Evolutionary conservation across 2,888 invertebrate species (phyloP), one percentile per base, ranked within the genome.

Genomic region (Tenthredo amoena): DNA sequence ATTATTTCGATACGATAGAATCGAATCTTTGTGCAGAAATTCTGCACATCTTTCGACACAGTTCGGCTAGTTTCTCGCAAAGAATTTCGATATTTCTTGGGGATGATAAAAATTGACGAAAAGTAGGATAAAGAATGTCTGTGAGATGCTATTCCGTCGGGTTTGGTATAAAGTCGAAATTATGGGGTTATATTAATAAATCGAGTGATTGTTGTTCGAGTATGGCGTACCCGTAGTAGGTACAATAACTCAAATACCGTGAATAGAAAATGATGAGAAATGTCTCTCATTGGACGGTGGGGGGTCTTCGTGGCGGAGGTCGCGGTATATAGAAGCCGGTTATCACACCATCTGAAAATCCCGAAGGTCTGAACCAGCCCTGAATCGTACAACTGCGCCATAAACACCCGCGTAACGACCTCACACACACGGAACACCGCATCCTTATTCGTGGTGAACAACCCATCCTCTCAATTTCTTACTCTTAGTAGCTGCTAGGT

Each of bases 241-340:
- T 89, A 90, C 89, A 89, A 92, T 93, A 92, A 93, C 90, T 93
- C 92, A 92, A 91, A 90, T 90, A 88, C 89, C 86, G 88, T 92
- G 92, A 93, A 93, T 93, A 91, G 92, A 91, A 92, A 93, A 93
- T 93, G 92, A 92, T 93, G 92, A 93, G 92, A 93, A 93, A 92
- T 92, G 92, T 92, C 92, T 92, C 92, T 92, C 92, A 92, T 91
- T 92, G 92, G 92, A 91, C 92, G 90, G 89, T 92, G 92, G 92
- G 92, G 92, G 92, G 92, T 92, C 92, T 88, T 12, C 71, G 82
- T 71, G 88, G 86, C 87, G 86, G 87, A 88, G 89, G 77, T 55
- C 77, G 77, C n/a, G n/a, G 55, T 50, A 50, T 55, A 77, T 55
- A 77, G 86, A 87, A 88, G 88, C 88, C 88, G 89, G 90, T 91